phyloP scores from a whole-genome alignment of 1,140 invertebrate species.

The Maniola jurtina region DNA sequence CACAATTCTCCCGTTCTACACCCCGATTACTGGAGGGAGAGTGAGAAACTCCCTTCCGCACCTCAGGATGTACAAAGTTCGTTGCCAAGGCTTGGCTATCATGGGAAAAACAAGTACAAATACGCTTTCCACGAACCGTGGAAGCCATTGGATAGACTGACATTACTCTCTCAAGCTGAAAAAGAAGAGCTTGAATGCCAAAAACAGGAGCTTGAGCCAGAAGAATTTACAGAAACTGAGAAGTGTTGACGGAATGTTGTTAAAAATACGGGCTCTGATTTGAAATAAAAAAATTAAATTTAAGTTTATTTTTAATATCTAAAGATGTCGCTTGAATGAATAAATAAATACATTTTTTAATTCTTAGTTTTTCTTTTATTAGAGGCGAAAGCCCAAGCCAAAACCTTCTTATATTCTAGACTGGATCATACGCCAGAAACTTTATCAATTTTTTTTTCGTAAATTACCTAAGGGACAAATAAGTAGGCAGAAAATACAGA shows the following conservation, averaged over 20 bases:
- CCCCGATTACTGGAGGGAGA: slow-evolving; percentile 56
- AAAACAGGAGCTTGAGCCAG: background rate
- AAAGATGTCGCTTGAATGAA: slow-evolving; percentile 5
- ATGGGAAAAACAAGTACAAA: slow-evolving; percentile 60
- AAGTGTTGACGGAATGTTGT: slow-evolving; percentile 35
- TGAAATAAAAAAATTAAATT: slow-evolving; percentile 29
- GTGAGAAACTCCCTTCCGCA: slow-evolving; percentile 29
- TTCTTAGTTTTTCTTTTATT: background rate
- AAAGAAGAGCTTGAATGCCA: slow-evolving; percentile 38
- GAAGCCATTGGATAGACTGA: slow-evolving; percentile 58
- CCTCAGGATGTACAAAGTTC: slow-evolving; percentile 29
- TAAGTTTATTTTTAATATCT: background rate
- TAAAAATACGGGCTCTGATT: slow-evolving; percentile 53
- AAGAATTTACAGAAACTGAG: slow-evolving; percentile 22
- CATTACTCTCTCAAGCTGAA: slow-evolving; percentile 55
- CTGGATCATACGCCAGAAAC: too few species aligned
- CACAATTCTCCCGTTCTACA: slow-evolving; percentile 54
- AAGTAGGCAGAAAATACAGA: too few species aligned
- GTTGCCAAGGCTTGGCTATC: slow-evolving; percentile 56
- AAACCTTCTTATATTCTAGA: too few species aligned
- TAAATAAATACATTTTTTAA: background rate
- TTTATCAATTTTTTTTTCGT: too few species aligned
- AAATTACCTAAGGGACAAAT: too few species aligned
- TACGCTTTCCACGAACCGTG: slow-evolving; percentile 69
- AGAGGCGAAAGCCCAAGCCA: background rate